Evolutionary conservation across 2,888 invertebrate genomes (phyloP).

Genomic region (Phorcus lineatus): DNA sequence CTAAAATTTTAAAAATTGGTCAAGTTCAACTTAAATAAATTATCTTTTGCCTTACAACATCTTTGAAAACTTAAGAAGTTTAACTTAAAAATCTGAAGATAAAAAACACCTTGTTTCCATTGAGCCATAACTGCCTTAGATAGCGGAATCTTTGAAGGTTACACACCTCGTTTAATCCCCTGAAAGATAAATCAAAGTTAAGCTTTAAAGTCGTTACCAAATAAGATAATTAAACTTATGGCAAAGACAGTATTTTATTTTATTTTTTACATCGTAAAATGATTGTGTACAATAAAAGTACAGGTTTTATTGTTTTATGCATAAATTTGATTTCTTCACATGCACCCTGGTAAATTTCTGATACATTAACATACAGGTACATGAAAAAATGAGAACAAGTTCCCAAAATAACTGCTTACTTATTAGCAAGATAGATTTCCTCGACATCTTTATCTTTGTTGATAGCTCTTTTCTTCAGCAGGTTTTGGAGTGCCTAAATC

Average conservation of each 20-base stretch:
- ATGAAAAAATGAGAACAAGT: not conserved
- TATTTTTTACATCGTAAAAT: not conserved
- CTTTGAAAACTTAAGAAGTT: not conserved
- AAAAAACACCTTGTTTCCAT: conserved; percentile 66
- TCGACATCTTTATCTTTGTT: conserved; percentile 64
- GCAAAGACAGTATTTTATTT: not conserved
- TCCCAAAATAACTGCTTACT: conserved; percentile 56
- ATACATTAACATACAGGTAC: no score
- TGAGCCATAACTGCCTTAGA: conserved; percentile 68
- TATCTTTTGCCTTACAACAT: not conserved
- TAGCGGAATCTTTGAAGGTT: conserved; percentile 63
- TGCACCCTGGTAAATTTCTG: no score
- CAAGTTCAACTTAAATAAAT: not conserved
- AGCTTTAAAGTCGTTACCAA: not conserved
- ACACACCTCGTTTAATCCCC: conserved; percentile 57
- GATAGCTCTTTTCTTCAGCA: not conserved
- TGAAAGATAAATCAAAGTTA: conserved; percentile 46
- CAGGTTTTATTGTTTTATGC: not conserved
- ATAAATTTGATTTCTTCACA: no score
- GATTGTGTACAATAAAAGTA: no score
- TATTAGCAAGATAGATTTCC: conserved; percentile 61
- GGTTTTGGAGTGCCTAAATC: not conserved
- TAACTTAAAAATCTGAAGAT: not conserved
- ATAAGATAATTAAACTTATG: not conserved
- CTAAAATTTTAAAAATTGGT: not conserved